phyloP scores from a whole-genome alignment of 2,113 vertebrate species.

The Epinephelus moara region DNA sequence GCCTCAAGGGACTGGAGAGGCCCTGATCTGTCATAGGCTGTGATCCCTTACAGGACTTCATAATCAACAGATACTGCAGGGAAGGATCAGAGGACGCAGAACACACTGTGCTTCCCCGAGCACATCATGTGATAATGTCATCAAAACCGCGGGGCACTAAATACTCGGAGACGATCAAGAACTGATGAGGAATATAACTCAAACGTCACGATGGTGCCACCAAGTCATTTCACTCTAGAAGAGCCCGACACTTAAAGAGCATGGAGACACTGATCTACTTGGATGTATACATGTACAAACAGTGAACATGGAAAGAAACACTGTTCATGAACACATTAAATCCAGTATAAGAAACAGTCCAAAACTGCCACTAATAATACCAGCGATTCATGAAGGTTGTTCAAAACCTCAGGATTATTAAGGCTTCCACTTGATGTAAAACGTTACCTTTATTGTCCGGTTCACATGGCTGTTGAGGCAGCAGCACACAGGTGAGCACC shows the following conservation, averaged over 20 bases:
- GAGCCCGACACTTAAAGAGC: background rate
- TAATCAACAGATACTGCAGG: constrained; percentile 55
- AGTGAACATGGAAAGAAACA: background rate
- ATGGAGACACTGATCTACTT: background rate
- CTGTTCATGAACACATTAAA: background rate
- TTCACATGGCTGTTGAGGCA: constrained; percentile 94
- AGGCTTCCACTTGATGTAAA: background rate
- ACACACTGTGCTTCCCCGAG: constrained; percentile 50
- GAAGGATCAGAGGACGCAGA: constrained; percentile 56
- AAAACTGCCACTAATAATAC: background rate
- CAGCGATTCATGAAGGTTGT: background rate
- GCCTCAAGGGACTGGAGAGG: constrained; percentile 58
- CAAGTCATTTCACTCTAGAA: background rate
- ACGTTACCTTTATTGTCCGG: constrained; percentile 88
- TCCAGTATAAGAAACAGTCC: background rate
- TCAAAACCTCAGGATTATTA: background rate
- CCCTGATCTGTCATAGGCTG: constrained; percentile 55
- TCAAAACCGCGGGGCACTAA: constrained; percentile 47
- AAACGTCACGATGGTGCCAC: constrained; percentile 42
- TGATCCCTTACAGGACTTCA: constrained; percentile 63
- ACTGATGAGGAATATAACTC: constrained; percentile 45
- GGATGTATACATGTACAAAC: too few species aligned
- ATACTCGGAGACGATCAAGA: constrained; percentile 20
- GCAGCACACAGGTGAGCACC: constrained; percentile 96
- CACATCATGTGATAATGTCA: constrained; percentile 69